phyloP scores from a whole-genome alignment of 2,888 invertebrate genomes.

The Microctonus brassicae region DNA sequence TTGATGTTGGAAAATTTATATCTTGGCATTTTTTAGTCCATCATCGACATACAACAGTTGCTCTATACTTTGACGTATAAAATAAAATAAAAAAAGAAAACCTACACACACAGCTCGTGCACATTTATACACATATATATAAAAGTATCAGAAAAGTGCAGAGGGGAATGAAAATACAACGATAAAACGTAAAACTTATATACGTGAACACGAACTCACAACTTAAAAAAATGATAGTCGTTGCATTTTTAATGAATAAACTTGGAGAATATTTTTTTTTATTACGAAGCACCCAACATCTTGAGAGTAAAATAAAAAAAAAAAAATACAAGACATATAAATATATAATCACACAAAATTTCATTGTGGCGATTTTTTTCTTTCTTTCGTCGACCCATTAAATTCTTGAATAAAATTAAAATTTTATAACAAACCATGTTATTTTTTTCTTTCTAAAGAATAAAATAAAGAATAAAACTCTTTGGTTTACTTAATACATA shows the following conservation, averaged over 20 bases:
- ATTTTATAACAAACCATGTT: too few relatives aligned
- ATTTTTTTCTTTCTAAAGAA: too few relatives aligned
- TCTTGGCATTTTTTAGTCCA: not conserved
- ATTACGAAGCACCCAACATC: too few relatives aligned
- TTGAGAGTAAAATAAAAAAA: too few relatives aligned
- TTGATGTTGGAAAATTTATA: not conserved
- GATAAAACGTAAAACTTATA: not conserved
- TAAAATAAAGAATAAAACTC: too few relatives aligned
- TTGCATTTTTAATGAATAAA: slow-evolving; percentile 3
- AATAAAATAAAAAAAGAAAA: slow-evolving; percentile 9
- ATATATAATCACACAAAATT: not conserved
- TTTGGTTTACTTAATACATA: too few relatives aligned
- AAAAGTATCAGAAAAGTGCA: not conserved
- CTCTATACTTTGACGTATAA: not conserved
- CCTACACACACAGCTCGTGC: too few relatives aligned
- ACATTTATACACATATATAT: not conserved
- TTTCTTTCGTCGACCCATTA: too few relatives aligned
- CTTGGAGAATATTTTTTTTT: not conserved
- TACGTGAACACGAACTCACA: not conserved
- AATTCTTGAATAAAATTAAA: too few relatives aligned
- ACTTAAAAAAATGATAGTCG: not conserved
- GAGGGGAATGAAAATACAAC: not conserved
- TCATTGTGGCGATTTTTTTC: not conserved
- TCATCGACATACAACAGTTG: not conserved
- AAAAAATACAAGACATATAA: too few relatives aligned